phyloP scores from a whole-genome alignment of 2,888 invertebrate species.

The Ceramica pisi region DNA sequence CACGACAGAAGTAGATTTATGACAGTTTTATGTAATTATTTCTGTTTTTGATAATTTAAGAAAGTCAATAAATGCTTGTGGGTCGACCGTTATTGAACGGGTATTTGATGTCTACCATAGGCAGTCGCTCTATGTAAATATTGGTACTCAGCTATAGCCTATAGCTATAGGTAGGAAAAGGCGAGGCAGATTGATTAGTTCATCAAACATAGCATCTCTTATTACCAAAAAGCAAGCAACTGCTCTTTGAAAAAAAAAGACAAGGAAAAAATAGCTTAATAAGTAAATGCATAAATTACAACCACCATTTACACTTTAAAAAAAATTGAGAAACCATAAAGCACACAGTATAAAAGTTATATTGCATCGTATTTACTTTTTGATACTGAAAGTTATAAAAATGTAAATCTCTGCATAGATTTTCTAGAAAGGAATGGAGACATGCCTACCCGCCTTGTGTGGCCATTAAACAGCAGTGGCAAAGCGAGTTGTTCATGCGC shows the following conservation, averaged over 20 bases:
- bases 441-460: constrained; percentile 18
- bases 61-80: too few species aligned
- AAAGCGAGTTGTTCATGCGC: too few species aligned
- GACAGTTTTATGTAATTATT: too few species aligned
- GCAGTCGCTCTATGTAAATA: too few species aligned
- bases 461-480: constrained; percentile 29
- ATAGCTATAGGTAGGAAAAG: too few species aligned
- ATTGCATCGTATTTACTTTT: constrained; percentile 56
- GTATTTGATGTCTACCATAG: too few species aligned
- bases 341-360: constrained; percentile 41
- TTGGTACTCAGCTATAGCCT: too few species aligned
- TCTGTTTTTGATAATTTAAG: too few species aligned
- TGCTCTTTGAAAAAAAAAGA: not conserved
- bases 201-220: too few species aligned
- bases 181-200: too few species aligned
- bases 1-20: too few species aligned
- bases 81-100: too few species aligned
- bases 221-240: not conserved
- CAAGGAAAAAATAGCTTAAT: not conserved
- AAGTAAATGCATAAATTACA: not conserved
- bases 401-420: constrained; percentile 66
- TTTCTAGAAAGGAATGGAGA: constrained; percentile 55
- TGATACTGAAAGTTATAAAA: constrained; percentile 65
- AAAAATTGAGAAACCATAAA: not conserved
- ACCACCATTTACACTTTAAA: constrained; percentile 3